These are phyloP conservation scores for Paracyclopina nana DNA, from an alignment of 1,140 invertebrate genomes.

Conservation along the genomic window DNA sequence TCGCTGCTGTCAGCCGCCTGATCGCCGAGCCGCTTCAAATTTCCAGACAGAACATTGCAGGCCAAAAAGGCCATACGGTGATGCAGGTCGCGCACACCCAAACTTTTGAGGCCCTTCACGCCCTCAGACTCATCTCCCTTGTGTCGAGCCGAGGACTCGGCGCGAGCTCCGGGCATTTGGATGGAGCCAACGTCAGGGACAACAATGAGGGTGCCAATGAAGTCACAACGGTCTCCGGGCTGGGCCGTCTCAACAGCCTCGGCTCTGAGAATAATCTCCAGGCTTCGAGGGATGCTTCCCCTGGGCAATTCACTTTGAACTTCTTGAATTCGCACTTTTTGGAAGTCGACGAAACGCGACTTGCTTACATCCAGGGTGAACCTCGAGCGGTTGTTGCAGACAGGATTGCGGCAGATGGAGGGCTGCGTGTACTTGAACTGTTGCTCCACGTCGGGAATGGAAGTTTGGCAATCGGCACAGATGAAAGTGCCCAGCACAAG, in stretches of 20 bases:
- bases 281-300: slow-evolving; percentile 76
- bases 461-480: slow-evolving; percentile 87
- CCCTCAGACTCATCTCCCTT: slow-evolving; percentile 58
- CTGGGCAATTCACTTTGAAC: slow-evolving; percentile 89
- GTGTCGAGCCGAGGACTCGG: slow-evolving; percentile 55
- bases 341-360: slow-evolving; percentile 92
- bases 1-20: slow-evolving; percentile 29
- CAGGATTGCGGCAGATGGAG: slow-evolving; percentile 45
- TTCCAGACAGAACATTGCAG: slow-evolving; percentile 46
- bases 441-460: slow-evolving; percentile 86
- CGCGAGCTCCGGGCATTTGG: slow-evolving; percentile 58
- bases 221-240: slow-evolving; percentile 75
- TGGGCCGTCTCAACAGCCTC: slow-evolving; percentile 93
- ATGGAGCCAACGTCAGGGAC: slow-evolving; percentile 84
- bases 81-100: slow-evolving; percentile 86
- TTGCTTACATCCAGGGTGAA: slow-evolving; percentile 85
- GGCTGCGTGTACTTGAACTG: slow-evolving; percentile 56
- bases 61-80: slow-evolving; percentile 89
- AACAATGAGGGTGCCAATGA: slow-evolving; percentile 89
- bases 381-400: slow-evolving; percentile 70
- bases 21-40: not conserved
- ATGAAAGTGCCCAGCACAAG: slow-evolving; percentile 55
- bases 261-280: slow-evolving; percentile 87
- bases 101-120: slow-evolving; percentile 66
- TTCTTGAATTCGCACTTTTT: slow-evolving; percentile 96